Conservation (phyloP, 1,140 invertebrate genomes). For the Trichonephila clavata region DNA sequence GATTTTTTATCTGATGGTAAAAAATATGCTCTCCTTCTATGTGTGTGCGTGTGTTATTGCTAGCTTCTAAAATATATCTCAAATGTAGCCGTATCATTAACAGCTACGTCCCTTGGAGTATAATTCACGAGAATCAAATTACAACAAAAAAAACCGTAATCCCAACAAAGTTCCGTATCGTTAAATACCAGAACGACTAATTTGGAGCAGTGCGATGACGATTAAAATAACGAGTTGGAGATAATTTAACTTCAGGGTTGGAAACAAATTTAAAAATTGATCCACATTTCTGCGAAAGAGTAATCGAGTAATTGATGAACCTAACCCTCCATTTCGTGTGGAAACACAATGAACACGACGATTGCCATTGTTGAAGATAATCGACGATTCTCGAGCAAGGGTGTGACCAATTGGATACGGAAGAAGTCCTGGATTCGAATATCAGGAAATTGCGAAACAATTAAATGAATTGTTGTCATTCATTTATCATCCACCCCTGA, state of each 20-base stretch:
- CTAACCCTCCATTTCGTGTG: slow-evolving; percentile 41
- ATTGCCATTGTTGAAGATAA: slow-evolving; percentile 17
- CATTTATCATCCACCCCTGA: slow-evolving; percentile 6
- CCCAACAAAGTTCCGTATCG: neutral
- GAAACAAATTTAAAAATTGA: slow-evolving; percentile 37
- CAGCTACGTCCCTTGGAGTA: neutral
- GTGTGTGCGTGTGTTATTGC: too few relatives aligned
- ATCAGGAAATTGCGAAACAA: slow-evolving; percentile 44
- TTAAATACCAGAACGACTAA: slow-evolving; percentile 20
- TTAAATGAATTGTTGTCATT: slow-evolving; percentile 7
- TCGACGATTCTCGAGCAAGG: slow-evolving; percentile 23
- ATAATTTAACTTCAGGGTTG: slow-evolving; percentile 15
- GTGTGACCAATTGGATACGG: slow-evolving; percentile 23
- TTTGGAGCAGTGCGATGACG: neutral
- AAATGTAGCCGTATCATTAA: neutral
- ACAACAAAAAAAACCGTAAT: neutral
- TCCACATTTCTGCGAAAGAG: neutral
- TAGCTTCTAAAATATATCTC: too few relatives aligned
- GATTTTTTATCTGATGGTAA: too few relatives aligned
- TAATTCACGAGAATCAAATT: neutral
- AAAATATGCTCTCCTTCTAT: too few relatives aligned
- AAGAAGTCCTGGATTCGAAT: slow-evolving; percentile 32
- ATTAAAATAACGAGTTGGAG: slow-evolving; percentile 30
- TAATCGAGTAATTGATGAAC: slow-evolving; percentile 53
- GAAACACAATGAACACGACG: slow-evolving; percentile 32